Base-by-base conservation (phyloP, 2,888 invertebrate genomes). In the Agriopis marginaria region DNA sequence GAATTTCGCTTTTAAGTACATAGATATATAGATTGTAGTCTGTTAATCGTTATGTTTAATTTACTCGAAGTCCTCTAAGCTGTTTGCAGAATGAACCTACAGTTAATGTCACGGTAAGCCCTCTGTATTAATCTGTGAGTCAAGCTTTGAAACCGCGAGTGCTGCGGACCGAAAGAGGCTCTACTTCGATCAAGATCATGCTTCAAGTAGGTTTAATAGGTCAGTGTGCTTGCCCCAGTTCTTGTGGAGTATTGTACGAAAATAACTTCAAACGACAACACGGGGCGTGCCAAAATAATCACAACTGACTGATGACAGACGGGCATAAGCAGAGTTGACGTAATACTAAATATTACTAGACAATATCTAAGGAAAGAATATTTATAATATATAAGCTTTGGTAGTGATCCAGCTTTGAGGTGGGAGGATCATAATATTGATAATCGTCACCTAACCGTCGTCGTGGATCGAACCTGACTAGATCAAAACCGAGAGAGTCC, bases 221-320 rank as follows among this genome's bases (percentile, higher is more conserved):
- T 69, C 74, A 70, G 63, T 67, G 74, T 71, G 71, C 73, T 72
- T 71, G 76, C 58, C 74, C 75, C 69, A 75, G 65, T 74, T 76
- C 58, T 39, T 55, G 66, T 68, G 64, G 70, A 66, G 54, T 71
- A 72, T 72, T 71, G 60, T 66, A 72, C 70, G 66, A 68, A 74
- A 77, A 75, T 77, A 77, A 70, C 65, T 51, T 65, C 61, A 51
- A 68, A 71, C 63, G 70, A 67, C 71, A 68, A 60, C 68, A 61
- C 51, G 50, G 56, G 32, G 50, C 63, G 62, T 63, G 72, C 73
- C 70, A 71, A 71, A 66, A 70, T 70, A 71, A 72, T 63, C 51
- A 56, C 45, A 40, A 63, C 64, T 17, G 56, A 39, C 51, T 47
- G 71, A 68, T 75, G 75, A 77, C 60, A 67, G 75, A 70, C 68